phyloP scores from a whole-genome alignment of 2,113 vertebrate species.

The Mustelus asterias region DNA sequence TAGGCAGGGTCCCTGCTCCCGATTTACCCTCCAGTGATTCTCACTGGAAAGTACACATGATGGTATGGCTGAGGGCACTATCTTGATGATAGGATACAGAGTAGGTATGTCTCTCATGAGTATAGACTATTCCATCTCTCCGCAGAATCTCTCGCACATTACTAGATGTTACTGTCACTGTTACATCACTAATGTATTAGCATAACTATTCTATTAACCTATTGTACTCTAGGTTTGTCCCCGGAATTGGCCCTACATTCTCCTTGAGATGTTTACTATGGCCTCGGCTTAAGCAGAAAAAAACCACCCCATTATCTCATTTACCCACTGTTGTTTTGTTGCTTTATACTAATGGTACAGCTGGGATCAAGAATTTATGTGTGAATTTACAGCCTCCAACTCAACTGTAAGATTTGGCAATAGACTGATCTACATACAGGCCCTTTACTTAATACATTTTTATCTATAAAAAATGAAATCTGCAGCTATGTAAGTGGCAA shows the following conservation, averaged over 20 bases:
- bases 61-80: not conserved
- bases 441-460: not conserved
- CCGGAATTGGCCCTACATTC: not conserved
- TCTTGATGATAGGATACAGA: not conserved
- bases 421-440: not conserved
- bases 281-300: not conserved
- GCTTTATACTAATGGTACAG: not conserved
- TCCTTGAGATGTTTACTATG: not conserved
- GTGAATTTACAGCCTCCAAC: not conserved
- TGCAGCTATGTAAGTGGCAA: not conserved
- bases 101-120: too few species aligned
- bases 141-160: too few species aligned
- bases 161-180: too few species aligned
- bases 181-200: too few species aligned
- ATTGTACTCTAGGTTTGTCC: too few species aligned
- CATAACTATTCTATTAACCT: too few species aligned
- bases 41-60: not conserved
- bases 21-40: not conserved
- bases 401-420: conserved; percentile 1
- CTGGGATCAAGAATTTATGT: not conserved
- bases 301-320: not conserved
- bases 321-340: not conserved
- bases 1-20: not conserved
- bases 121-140: too few species aligned
- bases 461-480: not conserved